phyloP scores from a whole-genome alignment of 2,888 invertebrate species.

The Sthenelais limicola region DNA sequence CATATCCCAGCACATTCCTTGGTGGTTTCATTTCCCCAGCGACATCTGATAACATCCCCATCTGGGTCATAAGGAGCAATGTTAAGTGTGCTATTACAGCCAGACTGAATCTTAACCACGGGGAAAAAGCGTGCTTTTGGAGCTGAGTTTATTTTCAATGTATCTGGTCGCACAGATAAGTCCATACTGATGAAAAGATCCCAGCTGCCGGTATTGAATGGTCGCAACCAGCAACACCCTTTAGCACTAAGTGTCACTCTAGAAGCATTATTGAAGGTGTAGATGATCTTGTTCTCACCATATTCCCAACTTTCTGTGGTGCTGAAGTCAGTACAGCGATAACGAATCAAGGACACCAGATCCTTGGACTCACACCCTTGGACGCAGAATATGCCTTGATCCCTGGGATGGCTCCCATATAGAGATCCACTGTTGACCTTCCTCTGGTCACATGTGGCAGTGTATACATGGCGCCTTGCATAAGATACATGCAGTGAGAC shows the following conservation, averaged over 20 bases:
- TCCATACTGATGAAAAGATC: neutral
- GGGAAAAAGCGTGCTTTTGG: slow-evolving; percentile 8
- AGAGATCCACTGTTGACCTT: neutral
- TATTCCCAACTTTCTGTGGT: slow-evolving; percentile 7
- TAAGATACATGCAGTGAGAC: neutral
- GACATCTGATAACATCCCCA: slow-evolving; percentile 9
- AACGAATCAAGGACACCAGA: slow-evolving; percentile 1
- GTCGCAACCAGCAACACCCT: slow-evolving; percentile 14
- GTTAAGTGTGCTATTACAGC: slow-evolving; percentile 4
- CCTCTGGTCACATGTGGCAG: neutral
- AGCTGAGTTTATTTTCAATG: neutral
- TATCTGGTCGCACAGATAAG: neutral
- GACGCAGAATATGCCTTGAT: neutral
- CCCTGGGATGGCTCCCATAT: neutral
- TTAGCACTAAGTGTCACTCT: slow-evolving; percentile 14
- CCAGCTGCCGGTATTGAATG: neutral
- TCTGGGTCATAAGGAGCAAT: slow-evolving; percentile 20
- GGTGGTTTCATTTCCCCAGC: slow-evolving; percentile 13
- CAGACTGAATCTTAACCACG: slow-evolving; percentile 1
- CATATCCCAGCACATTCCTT: slow-evolving; percentile 27
- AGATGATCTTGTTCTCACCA: neutral
- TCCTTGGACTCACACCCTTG: neutral
- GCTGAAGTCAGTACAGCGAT: neutral
- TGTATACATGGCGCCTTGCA: neutral
- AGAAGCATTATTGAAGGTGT: slow-evolving; percentile 1